phyloP scores from a whole-genome alignment of 2,113 vertebrate species.

The Dipodomys spectabilis region DNA sequence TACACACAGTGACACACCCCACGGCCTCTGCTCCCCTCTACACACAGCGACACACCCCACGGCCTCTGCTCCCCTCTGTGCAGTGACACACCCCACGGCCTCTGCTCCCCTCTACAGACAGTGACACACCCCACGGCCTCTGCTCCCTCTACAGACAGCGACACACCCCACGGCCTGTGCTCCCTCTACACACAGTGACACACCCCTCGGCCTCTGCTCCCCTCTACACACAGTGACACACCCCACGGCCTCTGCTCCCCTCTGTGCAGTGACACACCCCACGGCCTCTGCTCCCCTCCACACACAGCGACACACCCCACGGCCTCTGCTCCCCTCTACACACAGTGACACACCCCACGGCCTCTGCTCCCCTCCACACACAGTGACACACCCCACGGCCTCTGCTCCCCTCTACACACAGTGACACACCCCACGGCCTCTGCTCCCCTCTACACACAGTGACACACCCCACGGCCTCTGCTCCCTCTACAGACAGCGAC shows the following conservation, averaged over 20 bases:
- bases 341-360: no score
- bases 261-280: background rate
- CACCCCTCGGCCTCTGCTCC: no score
- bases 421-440: background rate
- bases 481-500: background rate
- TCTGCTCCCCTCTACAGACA: background rate
- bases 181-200: background rate
- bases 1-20: fast-evolving
- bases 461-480: background rate
- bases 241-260: background rate
- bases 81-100: background rate
- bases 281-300: background rate
- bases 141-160: background rate
- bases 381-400: background rate
- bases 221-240: fast-evolving
- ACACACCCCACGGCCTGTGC: background rate
- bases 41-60: no score
- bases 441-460: background rate
- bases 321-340: background rate
- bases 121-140: background rate
- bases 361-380: no score
- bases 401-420: background rate
- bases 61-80: background rate
- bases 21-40: background rate
- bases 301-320: fast-evolving